These are phyloP conservation scores for Ianthella basta DNA, from an alignment of 37 sponge, comb jelly and placozoan genomes.

Conservation along the genomic window DNA sequence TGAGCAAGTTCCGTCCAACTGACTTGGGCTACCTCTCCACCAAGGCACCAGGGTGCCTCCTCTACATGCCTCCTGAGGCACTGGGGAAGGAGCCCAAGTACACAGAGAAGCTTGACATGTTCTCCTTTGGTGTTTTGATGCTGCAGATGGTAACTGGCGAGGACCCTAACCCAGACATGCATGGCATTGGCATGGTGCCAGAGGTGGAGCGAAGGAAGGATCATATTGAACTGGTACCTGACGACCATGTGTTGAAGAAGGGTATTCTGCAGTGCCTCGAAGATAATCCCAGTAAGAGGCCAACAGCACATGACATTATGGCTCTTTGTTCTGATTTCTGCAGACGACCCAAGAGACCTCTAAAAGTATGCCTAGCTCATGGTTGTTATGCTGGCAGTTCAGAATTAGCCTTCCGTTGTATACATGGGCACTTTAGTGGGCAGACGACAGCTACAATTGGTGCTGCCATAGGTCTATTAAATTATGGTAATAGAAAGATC, in stretches of 20 bases:
- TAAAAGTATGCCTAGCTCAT: too few species aligned
- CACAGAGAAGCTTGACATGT: slow-evolving; percentile 8
- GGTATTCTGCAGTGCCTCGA: not conserved
- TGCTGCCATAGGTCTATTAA: too few species aligned
- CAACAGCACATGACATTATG: not conserved
- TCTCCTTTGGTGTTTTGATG: slow-evolving; percentile 23
- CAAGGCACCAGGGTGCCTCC: slow-evolving; percentile 21
- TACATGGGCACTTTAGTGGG: too few species aligned
- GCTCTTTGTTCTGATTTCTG: not conserved
- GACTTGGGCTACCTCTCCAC: not conserved
- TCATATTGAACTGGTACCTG: not conserved
- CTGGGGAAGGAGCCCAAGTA: not conserved
- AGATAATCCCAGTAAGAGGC: slow-evolving; percentile 9
- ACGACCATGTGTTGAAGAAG: not conserved
- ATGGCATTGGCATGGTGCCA: not conserved
- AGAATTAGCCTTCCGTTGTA: too few species aligned
- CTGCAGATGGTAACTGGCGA: not conserved
- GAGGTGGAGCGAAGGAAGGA: slow-evolving; percentile 4
- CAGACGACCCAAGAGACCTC: not conserved
- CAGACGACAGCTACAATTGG: too few species aligned
- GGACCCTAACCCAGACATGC: not conserved
- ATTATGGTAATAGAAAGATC: too few species aligned
- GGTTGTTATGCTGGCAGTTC: too few species aligned
- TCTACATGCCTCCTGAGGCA: slow-evolving; percentile 15
- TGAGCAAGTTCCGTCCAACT: slow-evolving; percentile 14